Percentiles rank a stretch among this genome's conserved stretches.
phyloP scores from a whole-genome alignment of 1,140 invertebrate genomes.

The Glossosoma conforme region DNA sequence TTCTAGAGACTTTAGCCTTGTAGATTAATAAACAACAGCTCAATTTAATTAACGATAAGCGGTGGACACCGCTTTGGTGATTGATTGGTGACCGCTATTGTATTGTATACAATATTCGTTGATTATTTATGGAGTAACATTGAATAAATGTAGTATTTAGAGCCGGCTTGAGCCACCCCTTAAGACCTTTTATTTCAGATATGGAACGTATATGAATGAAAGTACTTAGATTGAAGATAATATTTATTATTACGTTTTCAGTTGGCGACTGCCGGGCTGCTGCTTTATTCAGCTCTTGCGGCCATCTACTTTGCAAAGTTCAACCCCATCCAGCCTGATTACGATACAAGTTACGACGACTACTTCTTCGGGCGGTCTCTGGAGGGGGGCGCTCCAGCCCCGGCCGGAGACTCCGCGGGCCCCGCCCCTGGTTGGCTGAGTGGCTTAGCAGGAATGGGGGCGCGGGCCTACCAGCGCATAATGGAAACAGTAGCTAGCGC shows the following conservation, averaged over 20 bases:
- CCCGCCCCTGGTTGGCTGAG: constrained; percentile 42
- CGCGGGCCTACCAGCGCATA: constrained; percentile 45
- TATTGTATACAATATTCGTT: too few species aligned
- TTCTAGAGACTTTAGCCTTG: too few species aligned
- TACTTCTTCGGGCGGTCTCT: constrained; percentile 56
- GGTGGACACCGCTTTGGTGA: too few species aligned
- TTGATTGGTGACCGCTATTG: too few species aligned
- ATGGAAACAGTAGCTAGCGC: constrained; percentile 38
- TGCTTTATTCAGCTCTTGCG: constrained; percentile 76
- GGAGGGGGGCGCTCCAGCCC: constrained; percentile 43
- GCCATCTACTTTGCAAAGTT: constrained; percentile 82
- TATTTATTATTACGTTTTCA: constrained; percentile 44
- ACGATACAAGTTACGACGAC: constrained; percentile 64
- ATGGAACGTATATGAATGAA: too few species aligned
- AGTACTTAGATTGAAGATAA: too few species aligned
- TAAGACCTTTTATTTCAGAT: too few species aligned
- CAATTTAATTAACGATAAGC: too few species aligned
- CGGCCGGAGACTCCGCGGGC: constrained; percentile 32
- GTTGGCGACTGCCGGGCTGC: constrained; percentile 68
- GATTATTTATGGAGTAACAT: too few species aligned
- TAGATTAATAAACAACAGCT: too few species aligned
- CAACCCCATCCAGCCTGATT: constrained; percentile 68
- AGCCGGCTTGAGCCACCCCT: too few species aligned
- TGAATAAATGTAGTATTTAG: too few species aligned
- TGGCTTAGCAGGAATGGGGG: constrained; percentile 44